Evolutionary conservation across 2,888 invertebrate species (phyloP).

Genomic region (Cheilosia scutellata): DNA sequence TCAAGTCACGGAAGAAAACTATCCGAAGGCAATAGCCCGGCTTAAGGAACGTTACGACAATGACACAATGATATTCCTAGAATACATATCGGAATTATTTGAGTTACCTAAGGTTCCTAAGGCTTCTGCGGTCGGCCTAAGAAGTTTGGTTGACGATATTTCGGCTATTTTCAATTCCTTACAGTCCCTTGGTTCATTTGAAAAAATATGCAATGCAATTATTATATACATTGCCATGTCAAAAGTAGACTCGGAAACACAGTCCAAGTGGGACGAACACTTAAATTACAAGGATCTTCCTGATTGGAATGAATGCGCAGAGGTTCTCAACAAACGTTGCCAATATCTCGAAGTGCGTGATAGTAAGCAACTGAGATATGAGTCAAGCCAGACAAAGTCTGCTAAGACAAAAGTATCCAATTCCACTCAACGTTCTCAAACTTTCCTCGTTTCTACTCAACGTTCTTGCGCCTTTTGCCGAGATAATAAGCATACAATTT

Average conservation of each 20-base stretch:
- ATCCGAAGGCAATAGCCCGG: conserved; percentile 22
- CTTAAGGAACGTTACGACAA: conserved; percentile 38
- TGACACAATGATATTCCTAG: conserved; percentile 35
- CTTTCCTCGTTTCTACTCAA: not conserved
- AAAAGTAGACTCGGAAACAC: conserved; percentile 14
- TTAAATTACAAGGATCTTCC: conserved; percentile 31
- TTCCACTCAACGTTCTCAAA: not conserved
- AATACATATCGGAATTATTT: conserved; percentile 47
- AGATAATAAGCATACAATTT: not conserved
- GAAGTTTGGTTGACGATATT: conserved; percentile 28
- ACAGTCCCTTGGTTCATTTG: not conserved
- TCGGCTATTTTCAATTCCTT: not conserved
- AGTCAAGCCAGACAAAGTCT: not conserved
- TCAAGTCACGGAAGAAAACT: conserved; percentile 39
- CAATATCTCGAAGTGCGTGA: conserved; percentile 5
- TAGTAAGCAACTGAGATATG: not conserved
- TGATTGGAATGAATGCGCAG: conserved; percentile 6
- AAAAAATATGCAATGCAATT: conserved; percentile 1
- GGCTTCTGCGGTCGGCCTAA: conserved; percentile 1
- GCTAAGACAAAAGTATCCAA: not conserved
- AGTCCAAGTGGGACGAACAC: conserved; percentile 32
- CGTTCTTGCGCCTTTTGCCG: not conserved
- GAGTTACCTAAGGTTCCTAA: conserved; percentile 16
- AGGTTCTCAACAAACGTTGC: conserved; percentile 12
- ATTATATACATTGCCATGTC: conserved; percentile 3